These are phyloP conservation scores for Tokudaia muenninki DNA, from an alignment of 2,797 vertebrate genomes.

Conservation along the genomic window DNA sequence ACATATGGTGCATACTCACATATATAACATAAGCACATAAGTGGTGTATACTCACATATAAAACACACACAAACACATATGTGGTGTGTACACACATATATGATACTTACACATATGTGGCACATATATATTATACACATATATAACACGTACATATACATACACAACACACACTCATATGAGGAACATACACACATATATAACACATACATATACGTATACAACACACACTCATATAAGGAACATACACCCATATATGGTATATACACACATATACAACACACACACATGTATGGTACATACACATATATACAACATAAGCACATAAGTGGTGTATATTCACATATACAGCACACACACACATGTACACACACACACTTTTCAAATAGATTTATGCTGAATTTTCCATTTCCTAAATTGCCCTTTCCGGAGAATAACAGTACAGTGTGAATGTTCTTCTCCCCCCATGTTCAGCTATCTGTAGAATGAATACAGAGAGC, in stretches of 20 bases:
- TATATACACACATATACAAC: no score
- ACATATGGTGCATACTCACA: background rate
- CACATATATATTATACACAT: background rate
- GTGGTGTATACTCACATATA: background rate
- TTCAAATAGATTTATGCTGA: background rate
- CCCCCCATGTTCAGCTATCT: background rate
- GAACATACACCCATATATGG: background rate
- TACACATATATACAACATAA: background rate
- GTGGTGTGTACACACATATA: background rate
- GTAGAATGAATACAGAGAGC: background rate
- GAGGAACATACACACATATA: no score
- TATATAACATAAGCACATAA: background rate
- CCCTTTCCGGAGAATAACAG: background rate
- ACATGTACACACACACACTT: background rate
- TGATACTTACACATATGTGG: background rate
- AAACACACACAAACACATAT: background rate
- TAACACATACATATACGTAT: background rate
- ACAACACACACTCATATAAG: background rate
- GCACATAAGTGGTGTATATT: background rate
- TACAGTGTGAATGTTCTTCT: background rate
- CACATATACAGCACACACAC: background rate
- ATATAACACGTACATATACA: background rate
- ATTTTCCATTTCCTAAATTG: background rate
- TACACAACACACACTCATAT: background rate
- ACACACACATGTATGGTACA: background rate